Evolutionary conservation across 1,140 invertebrate genomes (phyloP), one percentile per base, ranked within the genome.

Genomic region (Eupeodes corollae): DNA sequence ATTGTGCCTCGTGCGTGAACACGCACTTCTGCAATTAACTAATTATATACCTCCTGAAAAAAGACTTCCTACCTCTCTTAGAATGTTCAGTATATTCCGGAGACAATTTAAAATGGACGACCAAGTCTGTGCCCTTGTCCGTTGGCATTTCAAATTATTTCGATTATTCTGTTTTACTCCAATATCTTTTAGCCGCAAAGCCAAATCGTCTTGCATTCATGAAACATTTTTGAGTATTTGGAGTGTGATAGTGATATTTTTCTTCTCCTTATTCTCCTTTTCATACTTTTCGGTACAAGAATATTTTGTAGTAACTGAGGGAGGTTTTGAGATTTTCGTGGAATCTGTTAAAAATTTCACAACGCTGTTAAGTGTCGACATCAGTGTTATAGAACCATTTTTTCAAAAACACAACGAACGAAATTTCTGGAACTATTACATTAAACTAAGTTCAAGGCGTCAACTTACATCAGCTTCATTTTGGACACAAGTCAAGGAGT

Each of bases 291-390:
- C 18, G 12, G 32, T 9, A n/a, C 13, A 31, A 19, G 26, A 47
- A n/a, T 35, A n/a, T 15, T 47, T 47, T 33, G 40, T 50, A 15
- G 46, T 43, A 26, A 43, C 18, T 3, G 21, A 21, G 6, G 44
- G 43, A 32, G 34, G 33, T 15, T 50, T 50, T 40, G 49, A 45
- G 8, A 39, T 41, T 12, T 50, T 50, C 21, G 41, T 47, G 13
- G 49, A 50, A 43, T 19, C 34, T 8, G 13, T 47, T 2, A 50
- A 50, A 26, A 26, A 43, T 10, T 26, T 19, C 2, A 38, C 16
- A 38, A 38, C 35, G 11, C 11, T 38, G 10, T 38, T 16, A 10
- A 38, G 10, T 26, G 3, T 26, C 21, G 8, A 26, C 21, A 26
- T 26, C 8, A 5, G 21, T 26, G 8, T 8, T 8, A 5, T 26